phyloP scores from a whole-genome alignment of 2,888 invertebrate genomes.

The Drosophila kambysellisi region DNA sequence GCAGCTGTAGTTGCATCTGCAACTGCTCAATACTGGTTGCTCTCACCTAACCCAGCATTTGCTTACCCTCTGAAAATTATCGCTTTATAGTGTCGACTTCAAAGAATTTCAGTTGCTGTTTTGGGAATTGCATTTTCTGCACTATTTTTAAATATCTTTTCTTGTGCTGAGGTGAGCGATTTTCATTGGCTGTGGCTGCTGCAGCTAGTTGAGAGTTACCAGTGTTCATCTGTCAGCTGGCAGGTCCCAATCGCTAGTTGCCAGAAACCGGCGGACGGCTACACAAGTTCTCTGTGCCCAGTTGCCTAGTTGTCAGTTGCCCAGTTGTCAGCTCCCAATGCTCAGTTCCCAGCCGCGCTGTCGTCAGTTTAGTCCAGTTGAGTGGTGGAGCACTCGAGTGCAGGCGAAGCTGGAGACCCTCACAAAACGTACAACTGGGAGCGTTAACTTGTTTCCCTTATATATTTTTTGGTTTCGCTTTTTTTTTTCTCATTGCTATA shows the following conservation, averaged over 20 bases:
- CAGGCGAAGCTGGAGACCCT: slow-evolving; percentile 39
- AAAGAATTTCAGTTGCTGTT: slow-evolving; percentile 17
- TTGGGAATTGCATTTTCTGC: neutral
- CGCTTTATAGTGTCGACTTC: slow-evolving; percentile 12
- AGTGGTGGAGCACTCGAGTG: slow-evolving; percentile 65
- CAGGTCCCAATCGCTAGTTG: slow-evolving; percentile 34
- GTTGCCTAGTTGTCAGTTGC: slow-evolving; percentile 6
- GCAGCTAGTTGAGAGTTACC: slow-evolving; percentile 48
- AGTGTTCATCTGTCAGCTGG: slow-evolving; percentile 28
- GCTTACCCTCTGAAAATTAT: slow-evolving; percentile 36
- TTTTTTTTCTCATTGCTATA: neutral
- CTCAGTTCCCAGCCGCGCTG: slow-evolving; percentile 64
- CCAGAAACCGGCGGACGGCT: neutral
- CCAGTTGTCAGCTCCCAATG: slow-evolving; percentile 17
- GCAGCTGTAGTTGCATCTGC: slow-evolving; percentile 26
- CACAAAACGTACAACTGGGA: slow-evolving; percentile 66
- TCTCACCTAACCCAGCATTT: slow-evolving; percentile 44
- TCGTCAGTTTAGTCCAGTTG: slow-evolving; percentile 75
- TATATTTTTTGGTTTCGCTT: slow-evolving; percentile 7
- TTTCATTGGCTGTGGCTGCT: slow-evolving; percentile 19
- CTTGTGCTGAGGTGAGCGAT: slow-evolving; percentile 3
- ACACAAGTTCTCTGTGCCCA: slow-evolving; percentile 21
- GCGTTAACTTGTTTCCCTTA: slow-evolving; percentile 63
- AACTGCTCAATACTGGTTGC: slow-evolving; percentile 4
- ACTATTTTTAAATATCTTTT: neutral